phyloP scores from a whole-genome alignment of 2,113 vertebrate species.

The Bettongia penicillata region DNA sequence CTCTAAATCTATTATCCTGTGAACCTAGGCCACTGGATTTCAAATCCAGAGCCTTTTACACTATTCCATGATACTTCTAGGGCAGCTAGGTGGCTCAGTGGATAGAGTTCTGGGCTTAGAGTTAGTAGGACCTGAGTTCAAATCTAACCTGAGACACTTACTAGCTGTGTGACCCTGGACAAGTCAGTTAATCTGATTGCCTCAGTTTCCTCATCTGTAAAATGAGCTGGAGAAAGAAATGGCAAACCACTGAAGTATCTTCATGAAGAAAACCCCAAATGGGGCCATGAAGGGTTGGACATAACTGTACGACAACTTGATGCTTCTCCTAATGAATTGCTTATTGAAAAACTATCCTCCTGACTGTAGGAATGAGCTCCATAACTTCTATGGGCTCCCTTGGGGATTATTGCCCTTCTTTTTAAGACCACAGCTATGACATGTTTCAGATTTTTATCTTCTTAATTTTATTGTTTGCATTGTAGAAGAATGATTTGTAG shows the following conservation, averaged over 20 bases:
- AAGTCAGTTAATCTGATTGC: not conserved
- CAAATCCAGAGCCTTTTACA: not conserved
- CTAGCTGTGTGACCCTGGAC: not conserved
- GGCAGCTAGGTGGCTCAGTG: not conserved
- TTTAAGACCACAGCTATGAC: not conserved
- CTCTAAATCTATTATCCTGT: not conserved
- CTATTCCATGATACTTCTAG: not conserved
- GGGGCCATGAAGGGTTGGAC: not conserved
- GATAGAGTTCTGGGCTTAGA: not conserved
- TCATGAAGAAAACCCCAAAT: not conserved
- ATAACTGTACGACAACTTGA: not conserved
- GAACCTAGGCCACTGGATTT: not conserved
- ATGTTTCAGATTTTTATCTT: not conserved
- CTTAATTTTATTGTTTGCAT: not conserved
- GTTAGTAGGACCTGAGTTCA: not conserved
- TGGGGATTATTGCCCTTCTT: conserved; percentile 8
- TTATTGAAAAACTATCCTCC: not conserved
- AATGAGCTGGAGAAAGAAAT: not conserved
- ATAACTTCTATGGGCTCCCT: conserved; percentile 37
- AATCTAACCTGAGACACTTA: not conserved
- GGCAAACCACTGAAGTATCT: not conserved
- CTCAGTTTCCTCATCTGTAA: not conserved
- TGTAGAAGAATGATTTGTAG: not conserved
- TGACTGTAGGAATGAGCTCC: conserved; percentile 26
- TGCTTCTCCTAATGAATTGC: not conserved